Evolutionary conservation across 2,113 vertebrate species (phyloP).

Genomic region (Dolichallabes microphthalmus): DNA sequence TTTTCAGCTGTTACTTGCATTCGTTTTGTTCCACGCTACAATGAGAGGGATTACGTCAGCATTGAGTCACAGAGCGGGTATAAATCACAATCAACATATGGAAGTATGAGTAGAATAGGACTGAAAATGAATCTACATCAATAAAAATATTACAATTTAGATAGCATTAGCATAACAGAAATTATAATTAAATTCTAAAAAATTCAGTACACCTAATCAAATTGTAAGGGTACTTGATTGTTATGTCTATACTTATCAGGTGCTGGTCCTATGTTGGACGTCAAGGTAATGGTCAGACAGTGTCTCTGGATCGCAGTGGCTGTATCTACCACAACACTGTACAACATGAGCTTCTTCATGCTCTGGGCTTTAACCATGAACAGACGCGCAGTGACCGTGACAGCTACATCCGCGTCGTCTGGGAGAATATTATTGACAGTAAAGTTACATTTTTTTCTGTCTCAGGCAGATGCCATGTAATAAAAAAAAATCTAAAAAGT

Average conservation of each 20-base stretch:
- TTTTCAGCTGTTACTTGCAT: constrained; percentile 46
- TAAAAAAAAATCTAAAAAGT: background rate
- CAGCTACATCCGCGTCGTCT: constrained; percentile 51
- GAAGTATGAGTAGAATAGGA: background rate
- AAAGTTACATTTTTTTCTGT: background rate
- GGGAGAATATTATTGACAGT: constrained; percentile 52
- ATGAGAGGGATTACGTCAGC: constrained; percentile 50
- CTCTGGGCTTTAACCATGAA: constrained; percentile 64
- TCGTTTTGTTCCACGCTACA: constrained; percentile 37
- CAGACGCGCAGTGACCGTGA: constrained; percentile 62
- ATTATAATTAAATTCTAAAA: background rate
- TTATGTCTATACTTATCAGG: constrained; percentile 35
- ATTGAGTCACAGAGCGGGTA: constrained; percentile 53
- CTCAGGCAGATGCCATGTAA: background rate
- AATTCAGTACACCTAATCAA: background rate
- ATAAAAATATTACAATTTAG: background rate
- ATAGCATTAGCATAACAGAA: background rate
- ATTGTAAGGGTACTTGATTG: background rate
- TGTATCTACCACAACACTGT: constrained; percentile 54
- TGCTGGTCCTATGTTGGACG: constrained; percentile 58
- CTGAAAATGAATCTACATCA: background rate
- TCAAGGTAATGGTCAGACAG: constrained; percentile 43
- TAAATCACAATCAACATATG: background rate
- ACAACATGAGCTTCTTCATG: constrained; percentile 61
- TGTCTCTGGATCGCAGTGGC: constrained; percentile 53